Evolutionary conservation across 1,140 invertebrate species (phyloP).

Genomic region (Paraescarpia echinospica): DNA sequence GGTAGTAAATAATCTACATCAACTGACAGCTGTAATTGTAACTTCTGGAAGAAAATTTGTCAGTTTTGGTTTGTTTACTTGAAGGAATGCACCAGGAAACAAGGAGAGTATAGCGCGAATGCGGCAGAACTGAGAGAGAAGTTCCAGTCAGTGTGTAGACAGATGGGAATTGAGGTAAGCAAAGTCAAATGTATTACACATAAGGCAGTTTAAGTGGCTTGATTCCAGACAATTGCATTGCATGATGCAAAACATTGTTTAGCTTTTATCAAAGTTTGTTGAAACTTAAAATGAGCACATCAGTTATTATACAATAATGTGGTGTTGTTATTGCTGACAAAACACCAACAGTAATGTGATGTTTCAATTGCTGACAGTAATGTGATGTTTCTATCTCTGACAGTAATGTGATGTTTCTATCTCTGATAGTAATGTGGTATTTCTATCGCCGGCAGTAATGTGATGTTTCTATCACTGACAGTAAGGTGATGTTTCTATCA

Average conservation of each 20-base stretch:
- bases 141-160: conserved; percentile 75
- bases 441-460: no score
- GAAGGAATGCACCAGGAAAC: conserved; percentile 80
- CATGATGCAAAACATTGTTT: neutral
- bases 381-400: neutral
- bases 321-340: neutral
- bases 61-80: neutral
- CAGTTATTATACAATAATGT: neutral
- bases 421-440: neutral
- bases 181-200: neutral
- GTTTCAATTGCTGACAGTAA: neutral
- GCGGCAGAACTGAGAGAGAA: conserved; percentile 74
- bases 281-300: neutral
- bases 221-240: neutral
- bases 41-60: no score
- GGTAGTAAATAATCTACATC: no score
- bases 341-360: neutral
- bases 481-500: no score
- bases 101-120: conserved; percentile 76
- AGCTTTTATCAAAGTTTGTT: neutral
- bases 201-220: neutral
- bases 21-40: no score
- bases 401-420: neutral
- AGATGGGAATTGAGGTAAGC: conserved; percentile 72
- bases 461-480: neutral